Evolutionary conservation across 2,888 invertebrate genomes (phyloP), one percentile per base, ranked within the genome.

Genomic region (Rhaphigaster nebulosa): DNA sequence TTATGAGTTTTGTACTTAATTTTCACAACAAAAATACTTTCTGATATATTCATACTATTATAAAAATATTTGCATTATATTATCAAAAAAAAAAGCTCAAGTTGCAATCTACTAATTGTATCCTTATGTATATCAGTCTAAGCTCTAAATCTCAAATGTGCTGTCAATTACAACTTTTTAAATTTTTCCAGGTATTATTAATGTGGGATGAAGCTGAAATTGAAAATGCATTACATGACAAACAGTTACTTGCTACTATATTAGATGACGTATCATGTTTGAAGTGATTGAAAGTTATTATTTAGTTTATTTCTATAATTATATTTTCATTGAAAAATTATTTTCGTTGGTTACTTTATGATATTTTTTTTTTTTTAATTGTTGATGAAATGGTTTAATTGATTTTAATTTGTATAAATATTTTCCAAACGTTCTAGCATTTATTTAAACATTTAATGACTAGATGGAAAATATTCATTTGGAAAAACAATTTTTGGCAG

Each of bases 141-240:
- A 4, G 4, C 5, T 56, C 8, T 56, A 56, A 60, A 29, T 65
- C 4, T 13, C 29, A 15, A 29, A 65, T 29, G 65, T 65, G 3
- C 6, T 60, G 13, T 29, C 29, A 65, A n/a, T 65, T 56, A n/a
- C 2, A 60, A 60, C n/a, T 45, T 29, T 50, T 52, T 50, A 5
- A n/a, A 15, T 45, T 87, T 87, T 54, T 34, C 34, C 96, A 97
- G 94, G 95, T 98, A 41, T 95, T 95, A 92, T 94, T 98, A 93
- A 96, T 96, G 93, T 97, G 98, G 96, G 97, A 98, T 94, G 96
- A 97, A 93, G 95, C 96, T 88, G 98, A 98, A 93, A 96, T 98
- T 1, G 95, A 95, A 92, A 95, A 95, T 87, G 96, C 97, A 15
- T 94, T 98, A 23, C 95, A 96, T 91, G 98, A 98, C 94, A 97